A percentile compares a stretch with the other conserved stretches of the same genome.
Evolutionary conservation across 92 coral and sea anemone species (phyloP).

Genomic region (Epizoanthus fatuus): DNA sequence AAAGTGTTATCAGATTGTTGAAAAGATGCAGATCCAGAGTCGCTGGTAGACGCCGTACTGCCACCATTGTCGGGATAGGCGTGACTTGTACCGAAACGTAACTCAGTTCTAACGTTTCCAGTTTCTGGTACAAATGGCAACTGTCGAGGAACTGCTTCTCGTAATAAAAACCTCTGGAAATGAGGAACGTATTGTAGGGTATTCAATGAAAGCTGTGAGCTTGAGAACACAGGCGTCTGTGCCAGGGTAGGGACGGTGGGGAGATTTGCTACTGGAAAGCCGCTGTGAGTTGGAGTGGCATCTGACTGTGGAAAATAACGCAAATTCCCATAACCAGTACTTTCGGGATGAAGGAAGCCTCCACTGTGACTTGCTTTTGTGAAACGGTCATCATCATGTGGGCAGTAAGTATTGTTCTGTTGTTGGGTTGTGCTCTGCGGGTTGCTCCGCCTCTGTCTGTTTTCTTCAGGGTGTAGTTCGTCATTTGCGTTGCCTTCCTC

Average conservation of each 20-base stretch:
- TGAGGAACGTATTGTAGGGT: conserved; percentile 19
- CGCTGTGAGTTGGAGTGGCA: neutral
- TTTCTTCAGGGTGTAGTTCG: neutral
- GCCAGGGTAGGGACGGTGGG: neutral
- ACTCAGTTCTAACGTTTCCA: conserved; percentile 5
- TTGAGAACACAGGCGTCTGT: neutral
- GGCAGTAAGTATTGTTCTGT: neutral
- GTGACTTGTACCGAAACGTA: neutral
- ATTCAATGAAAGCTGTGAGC: neutral
- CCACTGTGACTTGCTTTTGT: neutral
- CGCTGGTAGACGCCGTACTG: neutral
- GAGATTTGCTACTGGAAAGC: conserved; percentile 2
- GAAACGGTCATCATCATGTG: neutral
- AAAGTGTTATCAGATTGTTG: neutral
- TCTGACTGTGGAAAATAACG: conserved; percentile 2
- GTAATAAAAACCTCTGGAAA: conserved; percentile 30
- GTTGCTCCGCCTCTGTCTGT: neutral
- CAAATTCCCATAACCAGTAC: neutral
- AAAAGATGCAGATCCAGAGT: neutral
- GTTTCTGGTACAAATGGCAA: neutral
- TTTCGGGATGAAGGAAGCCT: conserved; percentile 4
- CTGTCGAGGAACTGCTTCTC: conserved; percentile 14
- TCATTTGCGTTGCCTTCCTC: neutral
- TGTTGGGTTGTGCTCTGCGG: neutral
- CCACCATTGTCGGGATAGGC: neutral